Percentiles rank a stretch among this genome's conserved stretches.
Evolutionary conservation across 2,113 vertebrate genomes (phyloP).

Genomic region (Xenus cinereus): DNA sequence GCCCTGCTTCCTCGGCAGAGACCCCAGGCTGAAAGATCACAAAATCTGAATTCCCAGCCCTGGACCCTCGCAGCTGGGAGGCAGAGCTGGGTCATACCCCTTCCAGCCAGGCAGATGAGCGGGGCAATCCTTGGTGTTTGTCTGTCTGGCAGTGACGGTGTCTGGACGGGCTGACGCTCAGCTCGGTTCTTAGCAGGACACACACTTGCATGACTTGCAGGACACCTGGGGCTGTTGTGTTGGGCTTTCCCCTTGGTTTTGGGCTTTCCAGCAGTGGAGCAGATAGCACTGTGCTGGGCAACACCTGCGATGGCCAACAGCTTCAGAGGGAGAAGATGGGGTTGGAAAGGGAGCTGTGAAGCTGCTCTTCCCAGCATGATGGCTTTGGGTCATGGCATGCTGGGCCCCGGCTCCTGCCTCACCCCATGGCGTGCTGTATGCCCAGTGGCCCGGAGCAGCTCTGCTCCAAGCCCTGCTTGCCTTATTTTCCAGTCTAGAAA

Average conservation of each 20-base stretch:
- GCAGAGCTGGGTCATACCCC: not conserved
- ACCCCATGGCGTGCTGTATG: rapidly evolving
- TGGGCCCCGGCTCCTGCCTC: not conserved
- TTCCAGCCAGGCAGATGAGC: not conserved
- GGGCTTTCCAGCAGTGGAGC: not conserved
- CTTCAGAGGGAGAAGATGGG: not conserved
- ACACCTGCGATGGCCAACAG: rapidly evolving
- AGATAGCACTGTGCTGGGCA: not conserved
- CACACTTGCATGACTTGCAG: not conserved
- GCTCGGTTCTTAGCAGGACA: not conserved
- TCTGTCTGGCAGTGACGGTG: too few relatives aligned
- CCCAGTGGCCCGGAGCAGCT: rapidly evolving
- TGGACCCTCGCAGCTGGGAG: not conserved
- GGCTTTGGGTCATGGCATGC: rapidly evolving
- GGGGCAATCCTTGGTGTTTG: rapidly evolving
- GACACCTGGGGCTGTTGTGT: not conserved
- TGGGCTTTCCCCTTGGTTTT: not conserved
- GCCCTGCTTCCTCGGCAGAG: not conserved
- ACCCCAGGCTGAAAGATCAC: not conserved
- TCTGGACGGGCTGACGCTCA: not conserved
- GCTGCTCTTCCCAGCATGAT: not conserved
- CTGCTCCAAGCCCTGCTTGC: not conserved
- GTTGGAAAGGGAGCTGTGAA: not conserved
- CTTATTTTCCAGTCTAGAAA: not conserved
- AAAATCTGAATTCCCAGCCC: not conserved